These are phyloP conservation scores for Pygoscelis antarcticus DNA, from an alignment of 2,113 vertebrate species.

Conservation along the genomic window DNA sequence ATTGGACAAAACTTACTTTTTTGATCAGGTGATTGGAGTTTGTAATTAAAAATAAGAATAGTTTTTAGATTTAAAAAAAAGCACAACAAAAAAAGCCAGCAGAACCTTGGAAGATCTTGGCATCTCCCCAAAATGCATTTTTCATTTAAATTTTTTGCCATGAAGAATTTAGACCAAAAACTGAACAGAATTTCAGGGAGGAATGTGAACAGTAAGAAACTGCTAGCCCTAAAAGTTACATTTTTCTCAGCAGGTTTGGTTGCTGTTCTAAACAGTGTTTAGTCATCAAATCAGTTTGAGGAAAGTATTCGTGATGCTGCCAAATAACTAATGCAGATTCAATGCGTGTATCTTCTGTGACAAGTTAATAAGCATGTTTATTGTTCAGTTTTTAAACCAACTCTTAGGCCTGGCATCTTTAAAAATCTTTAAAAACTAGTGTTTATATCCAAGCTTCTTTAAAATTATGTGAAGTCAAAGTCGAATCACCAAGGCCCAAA, in stretches of 20 bases:
- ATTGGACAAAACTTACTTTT: not conserved
- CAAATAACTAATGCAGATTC: conserved; percentile 6
- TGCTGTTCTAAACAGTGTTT: conserved; percentile 14
- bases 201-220: not conserved
- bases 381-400: conserved; percentile 29
- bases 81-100: accelerated
- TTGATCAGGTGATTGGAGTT: not conserved
- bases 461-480: not conserved
- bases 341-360: not conserved
- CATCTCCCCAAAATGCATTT: not conserved
- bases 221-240: not conserved
- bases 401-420: conserved; percentile 6
- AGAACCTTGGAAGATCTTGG: not conserved
- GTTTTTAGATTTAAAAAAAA: not conserved
- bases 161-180: not conserved
- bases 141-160: not conserved
- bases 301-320: not conserved
- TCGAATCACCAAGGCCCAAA: not conserved
- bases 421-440: conserved; percentile 3
- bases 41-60: not conserved
- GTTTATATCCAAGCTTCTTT: not conserved
- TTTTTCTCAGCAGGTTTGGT: not conserved
- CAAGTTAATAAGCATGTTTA: conserved; percentile 1
- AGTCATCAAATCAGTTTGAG: conserved; percentile 30
- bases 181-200: not conserved